A percentile compares a stretch with the other conserved stretches of the same genome.
phyloP scores from a whole-genome alignment of 2,797 vertebrate species.

The Rhinatrema bivittatum region DNA sequence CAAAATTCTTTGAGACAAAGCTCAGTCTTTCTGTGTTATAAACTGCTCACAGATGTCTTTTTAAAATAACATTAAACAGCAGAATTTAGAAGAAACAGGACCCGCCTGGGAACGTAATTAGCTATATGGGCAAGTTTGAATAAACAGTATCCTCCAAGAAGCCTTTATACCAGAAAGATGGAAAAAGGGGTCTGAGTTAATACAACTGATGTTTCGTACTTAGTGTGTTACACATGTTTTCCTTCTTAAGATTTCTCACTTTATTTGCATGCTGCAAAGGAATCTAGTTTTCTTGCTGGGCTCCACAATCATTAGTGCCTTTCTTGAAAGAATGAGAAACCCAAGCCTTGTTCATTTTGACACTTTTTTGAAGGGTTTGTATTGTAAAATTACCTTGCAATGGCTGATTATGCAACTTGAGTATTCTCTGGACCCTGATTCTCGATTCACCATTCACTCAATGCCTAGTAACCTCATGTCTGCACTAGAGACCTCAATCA shows the following conservation, averaged over 20 bases:
- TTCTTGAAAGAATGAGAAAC: neutral
- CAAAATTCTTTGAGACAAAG: too few relatives aligned
- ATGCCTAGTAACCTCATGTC: too few relatives aligned
- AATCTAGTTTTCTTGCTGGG: neutral
- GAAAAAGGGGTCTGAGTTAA: constrained; percentile 39
- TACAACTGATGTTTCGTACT: neutral
- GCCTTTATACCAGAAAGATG: constrained; percentile 21
- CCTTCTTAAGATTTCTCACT: constrained; percentile 17
- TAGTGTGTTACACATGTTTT: neutral
- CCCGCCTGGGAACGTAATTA: constrained; percentile 16
- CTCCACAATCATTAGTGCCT: neutral
- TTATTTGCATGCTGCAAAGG: neutral
- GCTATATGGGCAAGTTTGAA: constrained; percentile 4
- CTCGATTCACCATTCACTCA: too few relatives aligned
- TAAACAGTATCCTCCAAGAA: constrained; percentile 20
- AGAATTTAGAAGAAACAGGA: constrained; percentile 10
- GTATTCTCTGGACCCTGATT: too few relatives aligned
- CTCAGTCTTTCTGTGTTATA: too few relatives aligned
- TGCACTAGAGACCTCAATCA: too few relatives aligned
- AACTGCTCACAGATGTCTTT: constrained; percentile 7
- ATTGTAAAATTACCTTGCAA: too few relatives aligned
- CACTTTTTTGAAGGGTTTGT: too few relatives aligned
- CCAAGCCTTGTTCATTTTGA: neutral
- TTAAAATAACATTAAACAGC: constrained; percentile 9
- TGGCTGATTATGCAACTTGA: too few relatives aligned